Evolutionary conservation across 2,888 invertebrate species (phyloP).

Genomic region (Euplagia quadripunctaria): DNA sequence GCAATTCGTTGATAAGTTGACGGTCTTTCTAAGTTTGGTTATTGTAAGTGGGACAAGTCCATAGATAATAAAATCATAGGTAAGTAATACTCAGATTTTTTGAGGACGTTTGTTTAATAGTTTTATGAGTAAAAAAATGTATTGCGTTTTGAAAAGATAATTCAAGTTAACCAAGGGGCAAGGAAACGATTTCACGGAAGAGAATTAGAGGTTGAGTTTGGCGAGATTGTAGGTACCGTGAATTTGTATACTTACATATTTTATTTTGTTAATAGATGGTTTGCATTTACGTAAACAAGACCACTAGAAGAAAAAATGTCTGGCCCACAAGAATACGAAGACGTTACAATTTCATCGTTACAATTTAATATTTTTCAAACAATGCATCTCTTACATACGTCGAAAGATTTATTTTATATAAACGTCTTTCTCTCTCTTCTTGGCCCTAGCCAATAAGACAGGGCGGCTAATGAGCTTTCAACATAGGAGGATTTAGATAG

Average conservation of each 20-base stretch:
- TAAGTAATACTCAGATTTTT: not conserved
- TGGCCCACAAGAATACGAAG: not conserved
- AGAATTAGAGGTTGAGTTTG: no score
- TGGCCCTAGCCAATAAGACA: not conserved
- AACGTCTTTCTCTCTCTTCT: no score
- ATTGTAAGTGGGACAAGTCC: slow-evolving; percentile 30
- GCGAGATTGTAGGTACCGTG: no score
- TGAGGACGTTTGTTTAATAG: not conserved
- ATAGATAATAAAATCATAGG: not conserved
- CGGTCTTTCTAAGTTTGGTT: slow-evolving; percentile 10
- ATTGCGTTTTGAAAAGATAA: no score
- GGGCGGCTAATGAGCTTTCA: not conserved
- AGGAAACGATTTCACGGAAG: no score
- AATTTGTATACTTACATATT: no score
- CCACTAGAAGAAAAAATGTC: not conserved
- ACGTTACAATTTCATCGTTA: no score
- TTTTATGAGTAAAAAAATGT: not conserved
- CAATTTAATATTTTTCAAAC: no score
- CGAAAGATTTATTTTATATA: no score
- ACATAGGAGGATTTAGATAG: not conserved
- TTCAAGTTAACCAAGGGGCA: no score
- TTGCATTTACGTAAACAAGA: not conserved
- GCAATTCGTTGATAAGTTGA: slow-evolving; percentile 14
- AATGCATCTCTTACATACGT: no score
- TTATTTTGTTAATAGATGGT: no score